Base-by-base conservation (phyloP, 2,797 vertebrate species). In the Dryobates pubescens region DNA sequence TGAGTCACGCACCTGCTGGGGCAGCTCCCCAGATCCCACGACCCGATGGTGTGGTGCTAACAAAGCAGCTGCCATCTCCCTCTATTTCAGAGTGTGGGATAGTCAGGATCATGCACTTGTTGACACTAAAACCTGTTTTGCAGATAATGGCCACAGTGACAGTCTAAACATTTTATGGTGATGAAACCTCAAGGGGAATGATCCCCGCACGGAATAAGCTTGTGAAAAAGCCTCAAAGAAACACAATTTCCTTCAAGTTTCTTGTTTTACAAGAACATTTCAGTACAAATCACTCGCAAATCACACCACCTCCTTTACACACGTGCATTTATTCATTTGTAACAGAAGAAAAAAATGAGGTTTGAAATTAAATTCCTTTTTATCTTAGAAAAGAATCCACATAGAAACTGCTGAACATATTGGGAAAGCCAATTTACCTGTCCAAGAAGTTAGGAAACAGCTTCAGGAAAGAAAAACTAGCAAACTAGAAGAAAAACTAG, bases 221-320 rank as follows among this genome's bases (percentile, higher is more conserved):
- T 74, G 64, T 90, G 71, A 70, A 90, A 90, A 81, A 89, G 15
- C 27, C 53, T 92, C n/a, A 43, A 88, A 78, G 54, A 93, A 95
- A 92, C 41, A 75, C 30, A 57, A 79, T 80, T 90, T 77, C 72
- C 24, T 86, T 86, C 71, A 86, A 80, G 64, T 65, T 88, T 79
- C 32, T 76, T 71, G 38, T 86, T 81, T 82, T 65, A 89, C 57
- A 68, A 84, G 43, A 89, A 64, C 30, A 16, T 29, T 82, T 89
- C 43, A 68, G 30, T 36, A 89, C 57, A 73, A 79, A 49, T 49
- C 68, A 78, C 24, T 13, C 17, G 68, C 17, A 68, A 53, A 69
- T 93, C 59, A 51, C 26, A 64, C 47, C 10, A 0, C 47, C 77
- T 86, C 57, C 61, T 83, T 76, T 58, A 69, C 29, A 12, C 1